These are phyloP conservation scores for Bombylius discolor DNA, from an alignment of 2,888 invertebrate species.

Conservation along the genomic window DNA sequence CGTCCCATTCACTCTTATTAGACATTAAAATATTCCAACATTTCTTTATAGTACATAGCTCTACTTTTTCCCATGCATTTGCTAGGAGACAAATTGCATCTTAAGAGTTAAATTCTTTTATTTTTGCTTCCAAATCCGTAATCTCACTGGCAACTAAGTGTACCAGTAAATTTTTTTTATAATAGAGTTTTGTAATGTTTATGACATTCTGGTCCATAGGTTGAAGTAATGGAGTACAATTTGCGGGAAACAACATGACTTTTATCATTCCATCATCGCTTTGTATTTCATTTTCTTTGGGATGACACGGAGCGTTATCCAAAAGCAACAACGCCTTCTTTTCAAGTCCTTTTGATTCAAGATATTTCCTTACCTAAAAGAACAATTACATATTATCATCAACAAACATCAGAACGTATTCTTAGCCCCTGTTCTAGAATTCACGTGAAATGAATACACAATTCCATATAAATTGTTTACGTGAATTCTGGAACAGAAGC, in stretches of 20 bases:
- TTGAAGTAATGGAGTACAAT: constrained; percentile 15
- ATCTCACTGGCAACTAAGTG: constrained; percentile 9
- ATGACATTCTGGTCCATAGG: constrained; percentile 16
- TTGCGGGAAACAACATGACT: constrained; percentile 16
- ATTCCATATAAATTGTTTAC: no score
- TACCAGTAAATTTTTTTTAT: constrained; percentile 10
- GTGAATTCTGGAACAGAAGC: neutral
- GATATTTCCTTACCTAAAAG: constrained; percentile 7
- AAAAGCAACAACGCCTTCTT: constrained; percentile 17
- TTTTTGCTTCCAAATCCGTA: constrained; percentile 9
- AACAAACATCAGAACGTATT: no score
- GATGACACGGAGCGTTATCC: constrained; percentile 16
- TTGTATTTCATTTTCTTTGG: constrained; percentile 5
- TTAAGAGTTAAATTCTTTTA: constrained; percentile 13
- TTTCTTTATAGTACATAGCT: constrained; percentile 7
- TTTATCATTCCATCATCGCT: constrained; percentile 14
- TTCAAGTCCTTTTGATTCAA: constrained; percentile 13
- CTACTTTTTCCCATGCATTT: constrained; percentile 10
- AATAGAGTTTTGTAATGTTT: constrained; percentile 10
- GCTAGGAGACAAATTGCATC: constrained; percentile 9
- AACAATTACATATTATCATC: no score
- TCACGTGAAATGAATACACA: no score
- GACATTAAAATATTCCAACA: constrained; percentile 5
- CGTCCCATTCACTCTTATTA: constrained; percentile 1
- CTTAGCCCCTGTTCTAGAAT: no score